A percentile compares a stretch with the other conserved stretches of the same genome.
These are phyloP conservation scores for Malurus splendens DNA, from an alignment of 2,797 vertebrate genomes.

Conservation along the genomic window DNA sequence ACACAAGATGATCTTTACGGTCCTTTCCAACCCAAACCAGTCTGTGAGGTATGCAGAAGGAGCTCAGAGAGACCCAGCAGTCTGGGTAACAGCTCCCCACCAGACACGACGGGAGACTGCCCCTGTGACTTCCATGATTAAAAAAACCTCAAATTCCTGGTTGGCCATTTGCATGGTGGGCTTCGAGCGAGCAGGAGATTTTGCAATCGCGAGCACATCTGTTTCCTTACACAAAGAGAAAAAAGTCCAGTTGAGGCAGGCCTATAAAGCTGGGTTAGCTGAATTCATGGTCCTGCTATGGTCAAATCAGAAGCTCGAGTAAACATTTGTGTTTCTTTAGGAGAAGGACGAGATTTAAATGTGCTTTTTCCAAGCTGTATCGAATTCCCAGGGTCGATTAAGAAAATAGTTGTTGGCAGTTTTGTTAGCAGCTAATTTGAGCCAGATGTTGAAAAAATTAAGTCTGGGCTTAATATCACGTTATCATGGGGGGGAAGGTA, in stretches of 20 bases:
- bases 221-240: conserved; percentile 35
- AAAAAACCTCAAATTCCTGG: not conserved
- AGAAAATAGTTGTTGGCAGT: conserved; percentile 63
- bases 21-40: not conserved
- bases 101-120: not conserved
- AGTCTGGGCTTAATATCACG: conserved; percentile 23
- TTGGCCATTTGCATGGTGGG: conserved; percentile 3
- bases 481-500: conserved; percentile 15
- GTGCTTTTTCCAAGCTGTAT: conserved; percentile 47
- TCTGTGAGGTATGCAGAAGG: not conserved
- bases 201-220: conserved; percentile 24
- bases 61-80: not conserved
- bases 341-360: conserved; percentile 45
- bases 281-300: conserved; percentile 32
- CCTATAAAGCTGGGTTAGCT: conserved; percentile 35
- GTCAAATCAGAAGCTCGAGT: conserved; percentile 61
- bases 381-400: conserved; percentile 61
- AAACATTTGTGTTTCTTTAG: conserved; percentile 57
- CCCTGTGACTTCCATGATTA: not conserved
- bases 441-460: conserved; percentile 51
- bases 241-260: conserved; percentile 31
- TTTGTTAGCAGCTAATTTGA: conserved; percentile 59
- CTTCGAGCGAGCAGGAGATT: not conserved
- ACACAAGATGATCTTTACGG: not conserved
- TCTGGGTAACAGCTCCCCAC: not conserved